Evolutionary conservation across 2,888 invertebrate species (phyloP), one percentile per base, ranked within the genome.

Genomic region (Machimus rusticus): DNA sequence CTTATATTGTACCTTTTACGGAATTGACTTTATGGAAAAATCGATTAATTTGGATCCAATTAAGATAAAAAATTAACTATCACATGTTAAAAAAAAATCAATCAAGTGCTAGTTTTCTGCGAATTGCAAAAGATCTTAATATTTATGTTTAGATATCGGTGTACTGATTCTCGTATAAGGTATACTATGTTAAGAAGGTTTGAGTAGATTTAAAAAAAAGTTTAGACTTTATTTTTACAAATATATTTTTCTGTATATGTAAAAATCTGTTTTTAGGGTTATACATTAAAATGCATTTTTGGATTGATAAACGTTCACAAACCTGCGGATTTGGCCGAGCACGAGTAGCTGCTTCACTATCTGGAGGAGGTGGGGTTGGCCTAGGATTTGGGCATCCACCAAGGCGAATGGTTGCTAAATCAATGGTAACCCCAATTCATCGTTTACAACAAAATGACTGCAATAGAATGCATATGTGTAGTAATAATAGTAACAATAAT

Each of bases 231-330:
- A 66, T 28, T 23, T 9, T 3, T 66, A 5, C 12, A 9, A 28
- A 5, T 66, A 3, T 66, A 23, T 23, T 23, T 23, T 66, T 1
- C 9, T 23, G 23, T 66, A 19, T 55, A 34, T 5, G 0, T 34
- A 31, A 1, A 31, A 2, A 14, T 51, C 5, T 51, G 2, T 5
- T 23, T 66, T 79, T 46, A 79, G 79, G 79, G 55, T 14, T 12
- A 16, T 66, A n/a, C n/a, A 34, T 14, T 34, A 88, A 77, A 46
- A 97, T 96, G 96, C 96, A 97, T 96, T 96, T 97, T 94, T 97
- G 96, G 96, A 96, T 96, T 92, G 96, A 96, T 93, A 96, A 96
- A 93, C 95, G 96, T 91, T 95, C 96, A 92, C 95, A 96, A 93
- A 93, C 94, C 94, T 96, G 96, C 93, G 95, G 95, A 90, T 96